phyloP scores from a whole-genome alignment of 2,113 vertebrate genomes.

The Pardalotus punctatus region DNA sequence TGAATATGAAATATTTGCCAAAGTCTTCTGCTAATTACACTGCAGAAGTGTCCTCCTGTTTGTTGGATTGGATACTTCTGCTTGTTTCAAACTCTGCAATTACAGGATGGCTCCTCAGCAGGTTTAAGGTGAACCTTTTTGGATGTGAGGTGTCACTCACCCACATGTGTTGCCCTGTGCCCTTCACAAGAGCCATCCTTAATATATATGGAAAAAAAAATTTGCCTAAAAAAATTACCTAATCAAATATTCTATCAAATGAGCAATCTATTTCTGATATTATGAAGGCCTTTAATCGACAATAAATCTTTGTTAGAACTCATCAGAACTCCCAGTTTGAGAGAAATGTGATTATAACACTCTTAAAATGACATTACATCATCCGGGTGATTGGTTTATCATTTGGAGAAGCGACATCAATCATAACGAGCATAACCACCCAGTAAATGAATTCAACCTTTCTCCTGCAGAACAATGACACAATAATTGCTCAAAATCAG shows the following conservation, averaged over 20 bases:
- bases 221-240: conserved; percentile 82
- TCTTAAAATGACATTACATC: conserved; percentile 99
- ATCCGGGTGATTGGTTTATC: conserved; percentile 99
- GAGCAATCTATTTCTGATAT: conserved; percentile 97
- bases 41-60: neutral
- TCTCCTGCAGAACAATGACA: conserved; percentile 86
- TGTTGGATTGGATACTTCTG: conserved; percentile 19
- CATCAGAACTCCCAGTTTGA: conserved; percentile 93
- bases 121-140: conserved; percentile 20
- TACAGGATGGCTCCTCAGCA: conserved; percentile 15
- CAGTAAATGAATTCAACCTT: conserved; percentile 96
- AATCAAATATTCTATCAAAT: conserved; percentile 93
- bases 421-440: conserved; percentile 93
- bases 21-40: neutral
- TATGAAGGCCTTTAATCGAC: conserved; percentile 94
- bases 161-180: conserved; percentile 30
- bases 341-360: conserved; percentile 97
- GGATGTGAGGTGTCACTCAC: neutral
- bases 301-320: conserved; percentile 99
- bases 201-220: conserved; percentile 82
- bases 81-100: conserved; percentile 30
- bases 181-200: conserved; percentile 67
- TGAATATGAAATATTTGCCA: neutral
- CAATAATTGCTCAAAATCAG: conserved; percentile 90
- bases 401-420: conserved; percentile 96